phyloP scores from a whole-genome alignment of 2,888 invertebrate genomes.

The Leptura quadrifasciata region DNA sequence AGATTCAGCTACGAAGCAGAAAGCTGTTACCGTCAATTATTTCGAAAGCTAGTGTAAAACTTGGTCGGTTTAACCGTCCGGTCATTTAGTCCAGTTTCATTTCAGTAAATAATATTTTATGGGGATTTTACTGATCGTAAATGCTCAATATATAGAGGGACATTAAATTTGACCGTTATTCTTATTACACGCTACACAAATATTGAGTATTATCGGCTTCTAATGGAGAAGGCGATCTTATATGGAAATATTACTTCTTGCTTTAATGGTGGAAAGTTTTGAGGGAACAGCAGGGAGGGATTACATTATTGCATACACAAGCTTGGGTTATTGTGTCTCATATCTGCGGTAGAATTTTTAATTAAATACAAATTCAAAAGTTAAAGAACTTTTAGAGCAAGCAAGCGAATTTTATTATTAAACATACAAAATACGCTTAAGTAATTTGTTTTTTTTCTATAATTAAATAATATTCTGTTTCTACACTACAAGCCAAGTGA shows the following conservation, averaged over 20 bases:
- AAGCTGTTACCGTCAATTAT: slow-evolving; percentile 1
- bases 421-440: too few relatives aligned
- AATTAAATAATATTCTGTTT: too few relatives aligned
- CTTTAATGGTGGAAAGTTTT: not conserved
- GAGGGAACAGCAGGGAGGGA: too few relatives aligned
- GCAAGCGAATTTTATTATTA: too few relatives aligned
- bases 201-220: slow-evolving; percentile 15
- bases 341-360: too few relatives aligned
- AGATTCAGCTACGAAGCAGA: not conserved
- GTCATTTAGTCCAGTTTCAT: slow-evolving; percentile 1
- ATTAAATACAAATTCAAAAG: too few relatives aligned
- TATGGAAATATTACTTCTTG: not conserved
- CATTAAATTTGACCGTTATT: slow-evolving; percentile 20
- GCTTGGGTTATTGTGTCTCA: too few relatives aligned
- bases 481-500: too few relatives aligned
- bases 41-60: not conserved
- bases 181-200: slow-evolving; percentile 18
- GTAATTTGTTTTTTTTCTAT: too few relatives aligned
- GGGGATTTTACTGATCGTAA: slow-evolving; percentile 28
- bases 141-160: slow-evolving; percentile 25
- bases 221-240: not conserved
- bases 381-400: too few relatives aligned
- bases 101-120: slow-evolving; percentile 25
- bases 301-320: too few relatives aligned
- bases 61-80: slow-evolving; percentile 23